Base-by-base conservation (phyloP, 2,888 invertebrate genomes). In the Tetanocera ferruginea region DNA sequence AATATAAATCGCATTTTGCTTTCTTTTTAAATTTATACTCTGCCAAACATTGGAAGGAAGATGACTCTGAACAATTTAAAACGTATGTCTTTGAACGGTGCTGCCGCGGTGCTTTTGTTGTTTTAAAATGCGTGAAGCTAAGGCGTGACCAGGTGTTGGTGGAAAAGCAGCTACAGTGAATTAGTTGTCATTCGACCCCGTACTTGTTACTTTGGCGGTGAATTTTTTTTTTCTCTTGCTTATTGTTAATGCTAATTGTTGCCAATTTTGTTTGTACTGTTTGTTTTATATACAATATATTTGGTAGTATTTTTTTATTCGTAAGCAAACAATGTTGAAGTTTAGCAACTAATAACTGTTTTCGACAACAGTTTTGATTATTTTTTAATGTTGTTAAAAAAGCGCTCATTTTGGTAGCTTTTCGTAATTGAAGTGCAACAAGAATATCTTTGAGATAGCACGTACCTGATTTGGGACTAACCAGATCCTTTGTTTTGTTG, bases 391-490 rank as follows among this genome's bases (percentile, higher is more conserved):
- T 43, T 43, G 14, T 43, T 43, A 43, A 17, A 43, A 66, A 66
- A 66, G 19, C 34, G 37, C 19, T 66, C 37, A 66, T 37, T 66
- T 19, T 19, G 19, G 43, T 37, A 66, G 11, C n/a, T 19, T 66
- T 9, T 11, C 11, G 25, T 19, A 28, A 23, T 25, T 60, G 23
- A 60, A 11, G 43, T 43, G 23, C 57, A 19, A 25, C 0, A 1
- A 8, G 37, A 2, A 37, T 11, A 17, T 66, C n/a, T n/a, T 37
- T 37, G 37, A 5, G 9, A 23, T n/a, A 81, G 76, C 80, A 86
- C 89, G 87, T 82, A 90, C 90, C 90, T 89, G 90, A 89, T 85
- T 90, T 90, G 76, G 90, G 90, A 84, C 90, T 90, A 83, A 89
- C 90, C 85, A 90, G 85, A 85, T 90, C 90, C 87, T 90, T 90